Base-by-base conservation (phyloP, 2,113 vertebrate species). In the Meles meles region DNA sequence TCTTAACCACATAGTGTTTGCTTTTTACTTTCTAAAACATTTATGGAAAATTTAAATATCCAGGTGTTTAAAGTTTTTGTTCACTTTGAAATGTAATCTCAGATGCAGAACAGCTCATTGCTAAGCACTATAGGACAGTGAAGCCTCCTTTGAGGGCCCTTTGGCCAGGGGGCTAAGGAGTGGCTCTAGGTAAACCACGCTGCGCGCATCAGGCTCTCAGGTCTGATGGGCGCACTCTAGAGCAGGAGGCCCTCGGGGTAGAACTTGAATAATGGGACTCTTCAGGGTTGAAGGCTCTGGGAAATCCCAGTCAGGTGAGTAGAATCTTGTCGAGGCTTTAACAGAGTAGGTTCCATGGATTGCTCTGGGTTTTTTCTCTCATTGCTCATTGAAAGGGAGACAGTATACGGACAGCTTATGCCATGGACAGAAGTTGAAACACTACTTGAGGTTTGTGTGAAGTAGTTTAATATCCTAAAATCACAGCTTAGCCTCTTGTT, bases 201-300 rank as follows among this genome's bases (percentile, higher is more conserved):
- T 13, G 18, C 1, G 1, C 25, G 14, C 42, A 18, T 11, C 31
- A 6, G 59, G 25, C 8, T 21, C 39, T 49, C 47, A 29, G 65
- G 77, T 44, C 8, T 25, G 86, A 63, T n/a, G 9, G 3, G 2
- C 1, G 25, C 7, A 3, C 13, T 34, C 25, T 9, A 0, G 55
- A 39, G 5, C 1, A 0, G 37, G 63, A 31, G 42, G 23, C 14
- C 13, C 20, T 0, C 3, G 5, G 5, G 18, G 2, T 14, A 34
- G 74, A 9, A 18, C n/a, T n/a, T 25, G 74, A 49, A 59, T 2
- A 17, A 34, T 3, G 0, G 49, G 67, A 20, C 27, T 13, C 47
- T 34, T 49, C 14, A 34, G 42, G 31, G 47, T 57, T 15, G 84
- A 52, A 74, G 79, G 39, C 7, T 21, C 44, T 18, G 57, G 61